Evolutionary conservation across 2,888 invertebrate species (phyloP).

Genomic region (Pocota personata): DNA sequence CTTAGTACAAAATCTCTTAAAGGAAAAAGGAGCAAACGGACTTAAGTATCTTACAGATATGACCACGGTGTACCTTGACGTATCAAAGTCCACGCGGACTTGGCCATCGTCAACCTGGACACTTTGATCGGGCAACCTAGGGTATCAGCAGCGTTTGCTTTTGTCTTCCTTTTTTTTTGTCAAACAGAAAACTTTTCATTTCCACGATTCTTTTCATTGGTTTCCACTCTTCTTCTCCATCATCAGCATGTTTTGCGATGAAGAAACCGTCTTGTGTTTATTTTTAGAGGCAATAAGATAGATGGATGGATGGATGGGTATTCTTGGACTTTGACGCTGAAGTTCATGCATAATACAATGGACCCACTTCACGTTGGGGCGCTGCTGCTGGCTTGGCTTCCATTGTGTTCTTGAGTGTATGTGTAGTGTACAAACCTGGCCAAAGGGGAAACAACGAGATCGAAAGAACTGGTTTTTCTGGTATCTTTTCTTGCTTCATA

Average conservation of each 20-base stretch:
- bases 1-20: not conserved
- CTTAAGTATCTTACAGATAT: slow-evolving; percentile 18
- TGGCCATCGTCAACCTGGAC: slow-evolving; percentile 40
- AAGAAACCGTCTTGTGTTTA: slow-evolving; percentile 53
- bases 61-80: not conserved
- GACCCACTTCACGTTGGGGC: slow-evolving; percentile 34
- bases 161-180: slow-evolving; percentile 22
- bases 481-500: slow-evolving; percentile 18
- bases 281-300: slow-evolving; percentile 54
- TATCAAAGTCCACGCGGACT: slow-evolving; percentile 44
- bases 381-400: slow-evolving; percentile 23
- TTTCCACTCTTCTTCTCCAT: not conserved
- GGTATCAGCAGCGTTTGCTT: slow-evolving; percentile 8
- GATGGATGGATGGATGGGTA: slow-evolving; percentile 44
- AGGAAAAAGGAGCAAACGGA: slow-evolving; percentile 1
- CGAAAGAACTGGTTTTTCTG: slow-evolving; percentile 64
- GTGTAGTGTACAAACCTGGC: not conserved
- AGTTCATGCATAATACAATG: slow-evolving; percentile 69
- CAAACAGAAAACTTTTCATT: slow-evolving; percentile 34
- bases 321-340: slow-evolving; percentile 64
- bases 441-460: slow-evolving; percentile 29
- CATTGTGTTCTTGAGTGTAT: slow-evolving; percentile 10
- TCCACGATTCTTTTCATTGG: slow-evolving; percentile 7
- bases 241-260: not conserved
- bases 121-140: slow-evolving; percentile 3